Percentiles rank a stretch among this genome's conserved stretches.
phyloP scores from a whole-genome alignment of 1,140 invertebrate species.

The Polyergus mexicanus region DNA sequence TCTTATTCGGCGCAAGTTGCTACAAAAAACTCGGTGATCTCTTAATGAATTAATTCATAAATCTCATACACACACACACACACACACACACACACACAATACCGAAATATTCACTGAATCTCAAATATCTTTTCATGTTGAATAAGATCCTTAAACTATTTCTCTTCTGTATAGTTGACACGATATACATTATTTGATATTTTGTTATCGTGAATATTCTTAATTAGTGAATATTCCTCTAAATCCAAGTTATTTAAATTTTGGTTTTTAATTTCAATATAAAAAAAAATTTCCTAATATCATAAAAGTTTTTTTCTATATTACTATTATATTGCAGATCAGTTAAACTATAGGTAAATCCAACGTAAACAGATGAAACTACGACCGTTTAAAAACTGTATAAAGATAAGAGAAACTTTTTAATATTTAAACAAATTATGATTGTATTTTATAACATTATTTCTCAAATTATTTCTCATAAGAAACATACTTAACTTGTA shows the following conservation, averaged over 20 bases:
- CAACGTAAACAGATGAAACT: not conserved
- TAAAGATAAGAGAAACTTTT: not conserved
- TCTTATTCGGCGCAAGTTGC: not conserved
- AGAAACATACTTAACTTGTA: not conserved
- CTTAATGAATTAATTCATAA: slow-evolving; percentile 59
- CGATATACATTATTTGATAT: not conserved
- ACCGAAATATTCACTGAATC: slow-evolving; percentile 1
- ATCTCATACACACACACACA: not conserved
- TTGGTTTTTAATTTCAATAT: not conserved
- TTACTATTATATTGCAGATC: not conserved
- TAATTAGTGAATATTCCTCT: too few species aligned
- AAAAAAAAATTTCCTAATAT: not conserved
- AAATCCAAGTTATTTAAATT: slow-evolving; percentile 5
- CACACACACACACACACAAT: too few species aligned
- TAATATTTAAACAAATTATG: not conserved
- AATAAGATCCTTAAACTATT: slow-evolving; percentile 22
- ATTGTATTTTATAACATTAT: not conserved
- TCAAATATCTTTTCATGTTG: not conserved
- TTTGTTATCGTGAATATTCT: not conserved
- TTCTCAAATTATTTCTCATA: not conserved
- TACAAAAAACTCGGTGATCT: slow-evolving; percentile 21
- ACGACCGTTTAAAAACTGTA: not conserved
- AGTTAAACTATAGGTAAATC: not conserved
- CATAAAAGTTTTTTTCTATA: not conserved
- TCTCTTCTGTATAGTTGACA: not conserved